Base-by-base conservation (phyloP, 2,888 invertebrate species). In the Andrena minutula region DNA sequence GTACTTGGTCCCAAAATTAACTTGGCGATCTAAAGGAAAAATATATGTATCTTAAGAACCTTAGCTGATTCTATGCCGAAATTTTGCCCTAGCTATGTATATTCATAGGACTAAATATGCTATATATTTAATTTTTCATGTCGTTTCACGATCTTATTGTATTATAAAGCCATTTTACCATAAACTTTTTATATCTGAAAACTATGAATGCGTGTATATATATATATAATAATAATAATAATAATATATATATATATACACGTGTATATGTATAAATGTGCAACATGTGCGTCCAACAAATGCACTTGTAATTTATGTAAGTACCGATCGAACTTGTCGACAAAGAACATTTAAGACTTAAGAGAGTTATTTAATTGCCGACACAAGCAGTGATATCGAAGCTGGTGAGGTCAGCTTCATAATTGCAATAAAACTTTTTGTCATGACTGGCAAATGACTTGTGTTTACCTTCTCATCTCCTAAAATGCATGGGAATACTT, bases 1-100 rank as follows among this genome's bases (percentile, higher is more conserved):
- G 63, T 84, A 84, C 63, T 89, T 89, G 89, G 89, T 89, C 89
- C 89, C 89, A 66, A 83, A 89, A 88, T 75, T 76, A 82, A 80
- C 61, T 56, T 74, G 61, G 58, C 20, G 75, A 83, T 75, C 71
- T 58, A 79, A 80, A 80, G 30, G 28, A 32, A 20, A 75, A 76
- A 56, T 64, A 56, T 75, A 60, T 64, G 56, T 75, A 60, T 79
- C 41, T 82, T 20, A 47, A 77, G n/a, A 71, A 75, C 49, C 16
- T 60, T 72, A 61, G 30, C 70, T 49, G 49, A 74, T 61, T 80
- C 32, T 80, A 79, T 56, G 77, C 65, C 51, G 68, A 84, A 70
- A 75, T 51, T 56, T 73, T 79, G 56, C 32, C 51, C 81, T 73
- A 70, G 23, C 47, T 70, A 78, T 8, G 23, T 56, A 56, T 60